A percentile compares a stretch with the other conserved stretches of the same genome.
Evolutionary conservation across 2,888 invertebrate genomes (phyloP).

Genomic region (Danaus chrysippus): DNA sequence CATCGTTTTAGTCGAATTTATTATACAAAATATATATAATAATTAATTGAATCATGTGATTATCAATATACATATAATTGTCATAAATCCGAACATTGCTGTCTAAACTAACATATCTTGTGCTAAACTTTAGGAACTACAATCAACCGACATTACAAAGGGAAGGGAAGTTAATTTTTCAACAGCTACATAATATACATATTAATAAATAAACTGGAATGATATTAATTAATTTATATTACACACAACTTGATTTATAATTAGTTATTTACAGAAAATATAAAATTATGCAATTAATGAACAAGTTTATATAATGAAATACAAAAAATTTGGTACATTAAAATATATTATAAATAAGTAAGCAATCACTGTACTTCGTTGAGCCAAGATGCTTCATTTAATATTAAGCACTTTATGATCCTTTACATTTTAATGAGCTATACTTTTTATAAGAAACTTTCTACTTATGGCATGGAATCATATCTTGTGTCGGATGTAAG

Average conservation of each 20-base stretch:
- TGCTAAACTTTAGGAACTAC: conserved; percentile 4
- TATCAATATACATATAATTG: too few relatives aligned
- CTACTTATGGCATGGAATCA: conserved; percentile 76
- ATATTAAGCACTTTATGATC: neutral
- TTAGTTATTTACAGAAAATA: neutral
- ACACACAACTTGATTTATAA: neutral
- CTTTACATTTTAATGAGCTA: neutral
- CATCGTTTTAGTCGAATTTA: too few relatives aligned
- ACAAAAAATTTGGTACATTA: neutral
- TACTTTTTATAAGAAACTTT: conserved; percentile 4
- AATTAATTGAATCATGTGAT: too few relatives aligned
- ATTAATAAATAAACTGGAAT: neutral
- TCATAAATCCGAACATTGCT: too few relatives aligned
- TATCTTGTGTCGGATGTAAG: conserved; percentile 70
- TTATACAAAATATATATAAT: too few relatives aligned
- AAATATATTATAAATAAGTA: neutral
- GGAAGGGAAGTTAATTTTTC: neutral
- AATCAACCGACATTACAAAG: neutral
- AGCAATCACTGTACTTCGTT: neutral
- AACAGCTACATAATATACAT: neutral
- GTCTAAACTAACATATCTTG: neutral
- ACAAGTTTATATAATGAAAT: neutral
- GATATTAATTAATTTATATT: neutral
- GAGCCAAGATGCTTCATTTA: neutral
- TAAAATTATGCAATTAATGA: neutral